phyloP scores from a whole-genome alignment of 2,797 vertebrate species.

The Labroides dimidiatus region DNA sequence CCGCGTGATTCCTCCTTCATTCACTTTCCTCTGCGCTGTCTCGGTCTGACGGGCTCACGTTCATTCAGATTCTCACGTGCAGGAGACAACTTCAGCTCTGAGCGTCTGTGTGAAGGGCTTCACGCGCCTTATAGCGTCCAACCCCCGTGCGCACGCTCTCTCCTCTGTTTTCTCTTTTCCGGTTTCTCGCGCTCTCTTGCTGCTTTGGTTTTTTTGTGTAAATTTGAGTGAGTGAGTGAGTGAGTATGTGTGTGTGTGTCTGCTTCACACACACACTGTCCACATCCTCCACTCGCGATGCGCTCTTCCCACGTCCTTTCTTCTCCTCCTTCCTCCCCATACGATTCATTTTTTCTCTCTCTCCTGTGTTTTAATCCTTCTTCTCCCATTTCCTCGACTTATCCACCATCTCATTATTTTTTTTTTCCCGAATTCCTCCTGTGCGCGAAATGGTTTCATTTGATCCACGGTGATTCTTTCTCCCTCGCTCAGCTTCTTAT shows the following conservation, averaged over 20 bases:
- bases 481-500: conserved; percentile 7
- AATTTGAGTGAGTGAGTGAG: background rate
- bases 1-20: conserved; percentile 1
- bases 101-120: conserved; percentile 1
- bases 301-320: background rate
- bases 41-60: background rate
- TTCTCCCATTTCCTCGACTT: background rate
- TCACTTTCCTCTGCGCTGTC: background rate
- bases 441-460: background rate
- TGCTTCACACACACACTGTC: background rate
- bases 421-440: background rate
- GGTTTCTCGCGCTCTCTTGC: background rate
- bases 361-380: background rate
- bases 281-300: background rate
- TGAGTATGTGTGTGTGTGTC: too few relatives aligned
- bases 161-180: background rate
- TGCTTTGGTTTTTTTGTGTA: background rate
- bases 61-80: conserved; percentile 17
- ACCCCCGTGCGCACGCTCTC: background rate
- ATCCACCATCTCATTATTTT: background rate
- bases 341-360: too few relatives aligned
- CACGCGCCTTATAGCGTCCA: conserved; percentile 53
- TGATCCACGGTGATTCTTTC: background rate
- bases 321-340: too few relatives aligned
- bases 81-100: conserved; percentile 2